phyloP scores from a whole-genome alignment of 2,888 invertebrate genomes.

The Leucophenga maculata region DNA sequence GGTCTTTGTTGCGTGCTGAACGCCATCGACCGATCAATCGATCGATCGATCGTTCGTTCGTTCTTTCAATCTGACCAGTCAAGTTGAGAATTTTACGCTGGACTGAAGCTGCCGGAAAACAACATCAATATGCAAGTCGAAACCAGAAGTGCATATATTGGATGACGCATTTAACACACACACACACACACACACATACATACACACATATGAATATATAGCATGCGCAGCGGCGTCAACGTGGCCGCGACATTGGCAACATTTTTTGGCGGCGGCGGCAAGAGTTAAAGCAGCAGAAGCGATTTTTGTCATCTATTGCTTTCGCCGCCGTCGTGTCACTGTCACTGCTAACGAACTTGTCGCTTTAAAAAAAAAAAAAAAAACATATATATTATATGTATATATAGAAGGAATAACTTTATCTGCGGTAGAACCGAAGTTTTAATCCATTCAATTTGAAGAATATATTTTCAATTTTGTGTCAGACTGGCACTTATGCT shows the following conservation, averaged over 20 bases:
- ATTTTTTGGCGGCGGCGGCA: background rate
- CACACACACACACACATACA: background rate
- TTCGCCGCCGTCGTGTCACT: slow-evolving; percentile 6
- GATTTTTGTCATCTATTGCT: background rate
- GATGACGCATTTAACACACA: background rate
- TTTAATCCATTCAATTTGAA: too few species aligned
- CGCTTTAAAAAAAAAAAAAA: background rate
- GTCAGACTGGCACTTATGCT: too few species aligned
- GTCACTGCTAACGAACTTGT: slow-evolving; percentile 1
- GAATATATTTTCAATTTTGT: too few species aligned
- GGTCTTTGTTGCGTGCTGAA: too few species aligned
- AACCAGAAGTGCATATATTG: background rate
- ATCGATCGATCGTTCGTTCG: background rate
- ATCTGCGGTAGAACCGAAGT: too few species aligned
- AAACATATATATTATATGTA: background rate
- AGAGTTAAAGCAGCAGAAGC: background rate
- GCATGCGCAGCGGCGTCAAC: background rate
- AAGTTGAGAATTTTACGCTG: slow-evolving; percentile 1
- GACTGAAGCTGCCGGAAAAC: slow-evolving; percentile 6
- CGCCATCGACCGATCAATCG: too few species aligned
- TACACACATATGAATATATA: background rate
- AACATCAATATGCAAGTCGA: slow-evolving; percentile 3
- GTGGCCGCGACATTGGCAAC: background rate
- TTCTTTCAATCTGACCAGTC: background rate
- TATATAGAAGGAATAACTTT: background rate